Percentiles rank a stretch among this genome's conserved stretches.
Conservation (phyloP, 2,797 vertebrate species). For the Phrynocephalus vlangalii region DNA sequence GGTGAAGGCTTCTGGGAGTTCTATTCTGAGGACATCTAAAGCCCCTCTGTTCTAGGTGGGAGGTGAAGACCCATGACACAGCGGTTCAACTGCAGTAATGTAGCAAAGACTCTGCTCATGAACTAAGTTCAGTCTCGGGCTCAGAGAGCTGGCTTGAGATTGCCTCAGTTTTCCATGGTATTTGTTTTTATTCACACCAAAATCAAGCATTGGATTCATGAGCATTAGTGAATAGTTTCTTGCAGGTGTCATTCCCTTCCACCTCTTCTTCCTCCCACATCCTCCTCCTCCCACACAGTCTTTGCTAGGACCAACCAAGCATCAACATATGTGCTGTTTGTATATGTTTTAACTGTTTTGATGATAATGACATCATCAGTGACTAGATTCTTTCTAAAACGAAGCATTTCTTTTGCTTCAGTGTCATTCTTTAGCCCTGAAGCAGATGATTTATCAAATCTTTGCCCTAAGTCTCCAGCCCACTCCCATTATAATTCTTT, state of each 20-base stretch:
- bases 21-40: too few species aligned
- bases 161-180: background rate
- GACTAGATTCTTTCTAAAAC: background rate
- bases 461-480: background rate
- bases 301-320: too few species aligned
- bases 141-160: too few species aligned
- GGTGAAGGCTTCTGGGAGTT: too few species aligned
- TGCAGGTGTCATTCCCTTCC: background rate
- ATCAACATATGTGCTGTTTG: background rate
- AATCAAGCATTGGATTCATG: background rate
- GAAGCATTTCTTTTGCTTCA: background rate
- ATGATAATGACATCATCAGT: background rate
- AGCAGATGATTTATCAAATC: background rate
- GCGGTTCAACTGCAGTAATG: too few species aligned
- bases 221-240: background rate
- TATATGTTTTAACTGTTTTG: background rate
- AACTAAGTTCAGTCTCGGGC: too few species aligned
- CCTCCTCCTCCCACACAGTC: background rate
- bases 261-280: background rate
- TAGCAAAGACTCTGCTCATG: too few species aligned
- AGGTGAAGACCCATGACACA: too few species aligned
- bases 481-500: background rate
- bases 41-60: too few species aligned
- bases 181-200: background rate
- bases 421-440: background rate